A percentile compares a stretch with the other conserved stretches of the same genome.
These are phyloP conservation scores for Tarsius wallacei DNA, from an alignment of 2,797 vertebrate genomes.

Conservation along the genomic window DNA sequence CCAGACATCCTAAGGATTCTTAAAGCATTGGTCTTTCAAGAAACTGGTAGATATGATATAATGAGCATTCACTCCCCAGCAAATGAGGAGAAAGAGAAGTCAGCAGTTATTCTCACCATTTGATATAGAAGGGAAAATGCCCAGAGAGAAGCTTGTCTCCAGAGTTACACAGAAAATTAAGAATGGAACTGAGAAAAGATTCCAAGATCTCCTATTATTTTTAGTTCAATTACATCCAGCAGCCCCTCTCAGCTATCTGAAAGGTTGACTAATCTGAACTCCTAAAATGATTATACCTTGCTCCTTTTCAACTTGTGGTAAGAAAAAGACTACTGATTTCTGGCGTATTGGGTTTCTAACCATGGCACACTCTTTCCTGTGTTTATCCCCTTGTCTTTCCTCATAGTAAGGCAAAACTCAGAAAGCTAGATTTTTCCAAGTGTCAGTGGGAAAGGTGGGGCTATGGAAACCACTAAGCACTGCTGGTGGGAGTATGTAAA, in stretches of 20 bases:
- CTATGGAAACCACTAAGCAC: not conserved
- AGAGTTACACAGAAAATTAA: not conserved
- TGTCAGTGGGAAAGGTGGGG: not conserved
- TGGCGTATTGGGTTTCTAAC: not conserved
- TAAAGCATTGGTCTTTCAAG: not conserved
- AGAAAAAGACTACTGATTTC: not conserved
- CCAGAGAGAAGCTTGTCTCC: not conserved
- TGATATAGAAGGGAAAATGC: not conserved
- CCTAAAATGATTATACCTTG: not conserved
- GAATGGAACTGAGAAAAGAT: not conserved
- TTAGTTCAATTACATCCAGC: not conserved
- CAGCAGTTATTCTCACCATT: not conserved
- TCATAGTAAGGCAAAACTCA: not conserved
- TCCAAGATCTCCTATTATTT: not conserved
- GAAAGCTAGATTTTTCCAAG: not conserved
- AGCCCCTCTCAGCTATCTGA: not conserved
- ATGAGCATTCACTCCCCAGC: not conserved
- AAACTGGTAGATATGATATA: not conserved
- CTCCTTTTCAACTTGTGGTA: not conserved
- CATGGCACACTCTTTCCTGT: not conserved
- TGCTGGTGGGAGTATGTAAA: not conserved
- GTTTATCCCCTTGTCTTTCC: not conserved
- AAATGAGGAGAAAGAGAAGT: not conserved
- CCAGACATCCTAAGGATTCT: not conserved
- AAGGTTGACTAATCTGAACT: not conserved